phyloP scores from a whole-genome alignment of 1,140 invertebrate species.

The Cylas formicarius region DNA sequence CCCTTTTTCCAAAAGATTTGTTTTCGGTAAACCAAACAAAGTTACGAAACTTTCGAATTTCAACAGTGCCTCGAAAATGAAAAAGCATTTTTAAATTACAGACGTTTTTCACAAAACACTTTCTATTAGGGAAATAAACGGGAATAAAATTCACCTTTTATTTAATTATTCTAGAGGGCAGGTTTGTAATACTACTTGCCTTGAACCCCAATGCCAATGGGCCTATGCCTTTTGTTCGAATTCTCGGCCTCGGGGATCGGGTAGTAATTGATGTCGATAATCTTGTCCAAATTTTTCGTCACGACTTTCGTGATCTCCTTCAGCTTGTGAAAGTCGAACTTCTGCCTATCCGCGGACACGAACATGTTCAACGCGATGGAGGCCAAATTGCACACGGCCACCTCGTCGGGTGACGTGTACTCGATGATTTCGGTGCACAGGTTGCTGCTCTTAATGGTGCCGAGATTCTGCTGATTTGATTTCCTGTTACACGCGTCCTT shows the following conservation, averaged over 20 bases:
- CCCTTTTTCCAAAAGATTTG: no score
- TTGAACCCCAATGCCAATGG: slow-evolving; percentile 88
- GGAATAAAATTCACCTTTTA: no score
- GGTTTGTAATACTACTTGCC: slow-evolving; percentile 18
- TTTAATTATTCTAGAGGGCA: no score
- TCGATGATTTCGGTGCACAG: slow-evolving; percentile 97
- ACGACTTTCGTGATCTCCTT: slow-evolving; percentile 73
- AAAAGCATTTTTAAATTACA: no score
- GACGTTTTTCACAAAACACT: no score
- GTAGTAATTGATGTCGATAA: slow-evolving; percentile 97
- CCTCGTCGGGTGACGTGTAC: slow-evolving; percentile 86
- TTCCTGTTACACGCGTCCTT: slow-evolving; percentile 97
- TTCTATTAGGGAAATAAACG: no score
- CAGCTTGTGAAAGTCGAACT: slow-evolving; percentile 86
- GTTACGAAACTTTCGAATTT: no score
- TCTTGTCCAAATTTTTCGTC: slow-evolving; percentile 91
- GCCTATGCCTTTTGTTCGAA: slow-evolving; percentile 89
- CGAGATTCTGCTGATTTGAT: slow-evolving; percentile 97
- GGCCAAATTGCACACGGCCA: slow-evolving; percentile 97
- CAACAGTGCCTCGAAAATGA: no score
- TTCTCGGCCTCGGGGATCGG: slow-evolving; percentile 80
- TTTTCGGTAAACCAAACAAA: no score
- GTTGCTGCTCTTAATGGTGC: slow-evolving; percentile 98
- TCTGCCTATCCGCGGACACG: slow-evolving; percentile 65
- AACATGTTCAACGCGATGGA: slow-evolving; percentile 98